Percentiles rank a stretch among this genome's conserved stretches.
phyloP scores from a whole-genome alignment of 2,113 vertebrate species.

The Calidris pugnax region DNA sequence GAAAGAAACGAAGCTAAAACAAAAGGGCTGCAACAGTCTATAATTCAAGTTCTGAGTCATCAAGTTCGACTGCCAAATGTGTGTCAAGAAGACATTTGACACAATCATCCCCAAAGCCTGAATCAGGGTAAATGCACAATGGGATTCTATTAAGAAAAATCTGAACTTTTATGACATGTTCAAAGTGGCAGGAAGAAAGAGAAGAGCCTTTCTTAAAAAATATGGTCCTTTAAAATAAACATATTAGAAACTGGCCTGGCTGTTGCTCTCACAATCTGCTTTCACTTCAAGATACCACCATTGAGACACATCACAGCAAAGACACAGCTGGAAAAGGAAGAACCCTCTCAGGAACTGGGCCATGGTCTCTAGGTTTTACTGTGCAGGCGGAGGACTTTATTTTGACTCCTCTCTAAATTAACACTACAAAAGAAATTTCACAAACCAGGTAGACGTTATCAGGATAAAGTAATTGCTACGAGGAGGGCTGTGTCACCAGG shows the following conservation, averaged over 20 bases:
- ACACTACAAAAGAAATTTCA: not conserved
- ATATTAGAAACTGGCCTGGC: not conserved
- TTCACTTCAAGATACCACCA: not conserved
- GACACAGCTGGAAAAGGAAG: not conserved
- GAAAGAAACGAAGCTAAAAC: not conserved
- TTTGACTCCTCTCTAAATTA: not conserved
- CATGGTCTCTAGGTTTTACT: not conserved
- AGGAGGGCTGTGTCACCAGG: not conserved
- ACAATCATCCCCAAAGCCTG: not conserved
- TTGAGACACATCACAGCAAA: not conserved
- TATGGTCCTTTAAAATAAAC: not conserved
- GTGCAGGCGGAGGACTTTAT: not conserved
- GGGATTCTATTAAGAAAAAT: not conserved
- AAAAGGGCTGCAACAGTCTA: not conserved
- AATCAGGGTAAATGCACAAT: not conserved
- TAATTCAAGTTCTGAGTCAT: slow-evolving; percentile 16
- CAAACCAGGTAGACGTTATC: not conserved
- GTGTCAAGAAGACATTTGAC: not conserved
- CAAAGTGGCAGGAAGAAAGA: not conserved
- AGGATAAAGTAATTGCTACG: not conserved
- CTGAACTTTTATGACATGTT: not conserved
- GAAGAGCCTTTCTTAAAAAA: not conserved
- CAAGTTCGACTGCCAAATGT: not conserved
- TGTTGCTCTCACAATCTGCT: not conserved
- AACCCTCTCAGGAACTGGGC: not conserved